Evolutionary conservation across 1,140 invertebrate genomes (phyloP), one percentile per base, ranked within the genome.

Genomic region (Trachymyrmex septentrionalis): DNA sequence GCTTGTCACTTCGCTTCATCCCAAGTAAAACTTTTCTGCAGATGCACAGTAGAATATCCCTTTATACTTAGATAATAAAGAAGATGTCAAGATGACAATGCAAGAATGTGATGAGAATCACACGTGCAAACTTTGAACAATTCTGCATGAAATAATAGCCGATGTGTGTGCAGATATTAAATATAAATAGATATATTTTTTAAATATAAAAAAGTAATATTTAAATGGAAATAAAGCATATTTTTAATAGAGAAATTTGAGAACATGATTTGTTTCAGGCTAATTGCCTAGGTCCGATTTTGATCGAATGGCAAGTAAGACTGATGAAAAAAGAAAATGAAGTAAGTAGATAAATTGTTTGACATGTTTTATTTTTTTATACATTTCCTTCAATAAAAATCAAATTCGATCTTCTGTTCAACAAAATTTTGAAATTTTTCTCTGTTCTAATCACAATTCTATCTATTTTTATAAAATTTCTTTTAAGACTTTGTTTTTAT

Each of bases 1-100:
- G 73, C 88, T 24, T 95, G 95, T 57, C 91, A 95, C 75, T 93
- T 87, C 50, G 55, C 91, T 12, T 89, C 87, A 0, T 75, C 6
- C 16, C 90, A 95, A 93, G 95, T 94, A 87, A 87, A 9, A 63
- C 14, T 14, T 34, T 44, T 24, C 7, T 57, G 12, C 38, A 3
- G 19, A 73, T 63, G 69, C n/a, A 30, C 61, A 48, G 19, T 16
- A 48, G 12, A 57, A 34, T 5, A 2, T 48, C 10, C 16, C 21
- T 27, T 55, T n/a, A 14, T 5, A 16, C 27, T 27, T 55, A 19
- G 16, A n/a, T 19, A 30, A 53, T 66, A 66, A 50, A 48, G 2
- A 7, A n/a, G n/a, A 10, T 66, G 10, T 78, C 19, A 16, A 80
- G 14, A 53, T 78, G 63, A 73, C 16, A 78, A n/a, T 4, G 21